Evolutionary conservation across 2,797 vertebrate species (phyloP), one percentile per base, ranked within the genome.

Genomic region (Schizothorax lantsangensis): DNA sequence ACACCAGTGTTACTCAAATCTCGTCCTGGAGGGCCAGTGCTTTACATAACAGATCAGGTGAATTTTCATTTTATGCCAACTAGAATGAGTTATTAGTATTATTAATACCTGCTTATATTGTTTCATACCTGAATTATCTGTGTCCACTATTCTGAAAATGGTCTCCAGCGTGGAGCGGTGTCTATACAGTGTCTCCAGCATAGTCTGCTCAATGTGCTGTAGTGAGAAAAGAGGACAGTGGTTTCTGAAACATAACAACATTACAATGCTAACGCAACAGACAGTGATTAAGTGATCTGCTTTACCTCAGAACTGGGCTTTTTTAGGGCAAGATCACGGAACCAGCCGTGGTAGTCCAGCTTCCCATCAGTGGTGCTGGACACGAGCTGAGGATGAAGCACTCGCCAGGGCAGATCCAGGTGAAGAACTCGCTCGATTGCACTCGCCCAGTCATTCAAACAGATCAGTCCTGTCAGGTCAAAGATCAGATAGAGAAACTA

Each of bases 101-200:
- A 49, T 57, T 54, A 36, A 12, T 15, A n/a, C 52, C 21, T 43
- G 40, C 54, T 33, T 3, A 43, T 26, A 30, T 1, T 15, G 49
- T 47, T 10, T 74, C 91, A 94, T 94, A 99, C 98, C 98, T 92
- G 98, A 99, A 90, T 97, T 97, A 90, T 99, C 97, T 14, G 93
- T 96, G 93, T 99, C 98, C 87, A 99, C 96, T 77, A 99, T 97
- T 89, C 96, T 96, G 94, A 99, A 99, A 92, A 99, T 97, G 74
- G 97, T 98, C 92, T 99, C 98, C 91, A 99, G 81, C 79, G 97
- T 97, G 88, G 97, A 97, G 89, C 96, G 95, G 91, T 98, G 98
- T 30, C 96, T 96, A 89, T 99, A 99, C 87, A 99, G 94, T 8
- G 94, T 97, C 93, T 99, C 97, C 64, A 99, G 92, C 89, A 99